These are phyloP conservation scores for Symphodus melops DNA, from an alignment of 2,113 vertebrate genomes.

Conservation along the genomic window DNA sequence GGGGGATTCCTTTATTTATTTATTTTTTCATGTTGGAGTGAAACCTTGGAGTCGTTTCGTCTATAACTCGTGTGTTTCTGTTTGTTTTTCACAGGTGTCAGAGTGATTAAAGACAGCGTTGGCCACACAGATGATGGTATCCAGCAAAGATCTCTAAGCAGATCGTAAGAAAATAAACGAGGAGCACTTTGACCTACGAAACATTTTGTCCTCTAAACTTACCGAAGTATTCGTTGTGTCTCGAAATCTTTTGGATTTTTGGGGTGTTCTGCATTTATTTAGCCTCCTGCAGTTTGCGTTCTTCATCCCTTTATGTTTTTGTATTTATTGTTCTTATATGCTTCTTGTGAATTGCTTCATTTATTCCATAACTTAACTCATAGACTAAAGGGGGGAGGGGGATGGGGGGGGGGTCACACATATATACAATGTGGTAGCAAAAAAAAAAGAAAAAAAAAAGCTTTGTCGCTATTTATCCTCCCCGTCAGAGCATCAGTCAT, in stretches of 20 bases:
- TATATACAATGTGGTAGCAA: conserved; percentile 42
- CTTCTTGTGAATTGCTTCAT: conserved; percentile 48
- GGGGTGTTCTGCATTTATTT: conserved; percentile 57
- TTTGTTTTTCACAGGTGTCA: conserved; percentile 88
- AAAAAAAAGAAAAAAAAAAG: conserved; percentile 12
- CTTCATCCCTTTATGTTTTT: conserved; percentile 27
- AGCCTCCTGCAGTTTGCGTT: conserved; percentile 29
- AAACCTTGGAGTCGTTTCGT: not conserved
- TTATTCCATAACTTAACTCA: conserved; percentile 32
- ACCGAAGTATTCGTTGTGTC: conserved; percentile 52
- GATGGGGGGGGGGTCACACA: conserved; percentile 12
- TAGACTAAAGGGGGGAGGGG: conserved; percentile 25
- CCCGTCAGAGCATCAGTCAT: conserved; percentile 46
- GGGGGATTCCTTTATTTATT: conserved; percentile 77
- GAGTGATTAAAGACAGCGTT: conserved; percentile 84
- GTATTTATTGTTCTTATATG: conserved; percentile 48
- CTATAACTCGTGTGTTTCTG: conserved; percentile 75
- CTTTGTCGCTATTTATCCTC: conserved; percentile 30
- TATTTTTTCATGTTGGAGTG: conserved; percentile 26
- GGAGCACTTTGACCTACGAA: conserved; percentile 59
- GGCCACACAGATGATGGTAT: conserved; percentile 64
- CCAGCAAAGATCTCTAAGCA: conserved; percentile 63
- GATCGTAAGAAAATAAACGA: conserved; percentile 51
- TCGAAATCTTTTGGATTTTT: conserved; percentile 33
- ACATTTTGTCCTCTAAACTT: conserved; percentile 50